These are phyloP conservation scores for Terebella lapidaria DNA, from an alignment of 2,888 invertebrate species.

Conservation along the genomic window DNA sequence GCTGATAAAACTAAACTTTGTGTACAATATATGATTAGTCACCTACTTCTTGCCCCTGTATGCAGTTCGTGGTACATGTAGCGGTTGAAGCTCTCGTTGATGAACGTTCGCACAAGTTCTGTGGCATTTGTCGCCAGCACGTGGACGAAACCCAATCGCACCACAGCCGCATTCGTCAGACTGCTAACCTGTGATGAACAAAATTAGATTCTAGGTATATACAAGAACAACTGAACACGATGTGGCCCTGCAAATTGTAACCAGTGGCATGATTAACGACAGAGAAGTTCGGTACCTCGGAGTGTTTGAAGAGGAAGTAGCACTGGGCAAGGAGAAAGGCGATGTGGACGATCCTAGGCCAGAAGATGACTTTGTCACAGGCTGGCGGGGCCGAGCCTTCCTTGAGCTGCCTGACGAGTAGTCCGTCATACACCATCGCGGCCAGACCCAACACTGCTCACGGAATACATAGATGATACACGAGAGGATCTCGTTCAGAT, in stretches of 20 bases:
- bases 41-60: too few species aligned
- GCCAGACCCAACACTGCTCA: conserved; percentile 3
- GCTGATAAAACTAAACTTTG: too few species aligned
- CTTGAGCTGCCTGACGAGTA: not conserved
- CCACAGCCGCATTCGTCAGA: not conserved
- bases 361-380: not conserved
- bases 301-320: conserved; percentile 17
- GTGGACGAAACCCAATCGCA: not conserved
- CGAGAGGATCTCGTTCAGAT: too few species aligned
- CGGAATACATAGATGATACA: too few species aligned
- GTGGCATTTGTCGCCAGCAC: not conserved
- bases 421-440: conserved; percentile 1
- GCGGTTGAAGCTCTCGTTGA: not conserved
- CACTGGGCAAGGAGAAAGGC: conserved; percentile 10
- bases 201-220: too few species aligned
- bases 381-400: not conserved
- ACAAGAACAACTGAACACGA: too few species aligned
- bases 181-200: not conserved
- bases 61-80: not conserved
- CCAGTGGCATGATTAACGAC: too few species aligned
- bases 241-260: too few species aligned
- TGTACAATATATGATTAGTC: too few species aligned
- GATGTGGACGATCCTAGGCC: conserved; percentile 11
- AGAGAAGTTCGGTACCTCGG: too few species aligned
- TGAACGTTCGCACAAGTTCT: not conserved